A percentile compares a stretch with the other conserved stretches of the same genome.
Evolutionary conservation across 2,113 vertebrate species (phyloP).

Genomic region (Percina caprodes): DNA sequence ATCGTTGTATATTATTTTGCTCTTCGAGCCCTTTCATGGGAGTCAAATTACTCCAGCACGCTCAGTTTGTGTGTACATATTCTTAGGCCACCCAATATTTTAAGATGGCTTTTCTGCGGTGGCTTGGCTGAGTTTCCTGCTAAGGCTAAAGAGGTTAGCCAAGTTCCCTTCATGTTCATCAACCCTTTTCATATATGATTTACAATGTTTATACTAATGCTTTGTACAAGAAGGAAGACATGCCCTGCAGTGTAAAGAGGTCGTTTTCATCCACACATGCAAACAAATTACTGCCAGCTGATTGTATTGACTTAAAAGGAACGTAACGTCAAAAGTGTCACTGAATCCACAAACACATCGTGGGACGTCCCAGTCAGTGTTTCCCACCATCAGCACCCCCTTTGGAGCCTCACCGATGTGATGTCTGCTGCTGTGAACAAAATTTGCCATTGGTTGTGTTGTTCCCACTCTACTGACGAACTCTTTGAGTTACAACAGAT

Average conservation of each 20-base stretch:
- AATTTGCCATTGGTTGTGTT: neutral
- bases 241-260: constrained; percentile 44
- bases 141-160: constrained; percentile 21
- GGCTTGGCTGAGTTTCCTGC: neutral
- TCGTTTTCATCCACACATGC: constrained; percentile 20
- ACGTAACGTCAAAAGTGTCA: constrained; percentile 7
- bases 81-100: constrained; percentile 44
- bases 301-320: constrained; percentile 15
- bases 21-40: constrained; percentile 1
- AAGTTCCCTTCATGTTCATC: constrained; percentile 45
- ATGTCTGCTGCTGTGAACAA: neutral
- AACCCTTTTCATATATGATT: constrained; percentile 40
- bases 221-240: neutral
- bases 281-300: constrained; percentile 45
- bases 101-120: neutral
- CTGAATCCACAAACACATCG: constrained; percentile 47
- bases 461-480: neutral
- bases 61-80: constrained; percentile 9
- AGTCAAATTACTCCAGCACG: constrained; percentile 15
- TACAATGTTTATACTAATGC: constrained; percentile 45
- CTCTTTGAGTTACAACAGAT: constrained; percentile 3
- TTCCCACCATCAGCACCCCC: constrained; percentile 43
- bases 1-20: constrained; percentile 36
- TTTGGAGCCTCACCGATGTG: neutral
- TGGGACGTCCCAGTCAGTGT: neutral